These are phyloP conservation scores for Rhegmatorhina hoffmannsi DNA, from an alignment of 2,113 vertebrate species.

Conservation along the genomic window DNA sequence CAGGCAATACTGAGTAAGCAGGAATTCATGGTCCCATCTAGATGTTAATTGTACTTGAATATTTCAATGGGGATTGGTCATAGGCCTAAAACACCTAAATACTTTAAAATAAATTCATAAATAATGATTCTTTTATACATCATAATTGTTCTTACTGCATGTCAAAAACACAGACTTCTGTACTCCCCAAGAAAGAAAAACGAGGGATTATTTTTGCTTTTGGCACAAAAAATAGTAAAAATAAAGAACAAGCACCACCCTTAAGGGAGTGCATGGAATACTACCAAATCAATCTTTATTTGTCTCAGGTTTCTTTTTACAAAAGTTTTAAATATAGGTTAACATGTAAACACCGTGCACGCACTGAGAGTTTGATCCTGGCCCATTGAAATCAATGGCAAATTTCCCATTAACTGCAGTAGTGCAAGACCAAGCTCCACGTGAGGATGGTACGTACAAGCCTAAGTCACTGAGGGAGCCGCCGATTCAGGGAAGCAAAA, in stretches of 20 bases:
- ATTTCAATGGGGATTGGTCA: not conserved
- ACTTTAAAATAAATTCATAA: constrained; percentile 30
- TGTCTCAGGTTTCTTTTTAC: constrained; percentile 44
- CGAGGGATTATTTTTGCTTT: not conserved
- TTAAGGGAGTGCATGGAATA: not conserved
- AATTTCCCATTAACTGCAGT: constrained; percentile 24
- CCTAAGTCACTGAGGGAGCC: not conserved
- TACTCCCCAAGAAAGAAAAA: not conserved
- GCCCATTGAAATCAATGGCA: constrained; percentile 43
- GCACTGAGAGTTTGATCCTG: constrained; percentile 45
- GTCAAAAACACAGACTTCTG: not conserved
- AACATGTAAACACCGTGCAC: constrained; percentile 91
- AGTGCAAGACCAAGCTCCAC: constrained; percentile 15
- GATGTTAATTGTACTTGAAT: not conserved
- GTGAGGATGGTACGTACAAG: not conserved
- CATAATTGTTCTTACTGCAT: not conserved
- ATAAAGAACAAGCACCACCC: constrained; percentile 22
- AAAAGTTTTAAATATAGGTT: constrained; percentile 87
- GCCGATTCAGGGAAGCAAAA: not conserved
- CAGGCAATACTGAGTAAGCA: not conserved
- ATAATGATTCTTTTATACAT: constrained; percentile 48
- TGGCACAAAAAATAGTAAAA: constrained; percentile 14
- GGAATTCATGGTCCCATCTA: not conserved
- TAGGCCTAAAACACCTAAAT: constrained; percentile 4
- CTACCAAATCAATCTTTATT: constrained; percentile 9